Evolutionary conservation across 1,140 invertebrate species (phyloP).

Genomic region (Caenorhabditis remanei): DNA sequence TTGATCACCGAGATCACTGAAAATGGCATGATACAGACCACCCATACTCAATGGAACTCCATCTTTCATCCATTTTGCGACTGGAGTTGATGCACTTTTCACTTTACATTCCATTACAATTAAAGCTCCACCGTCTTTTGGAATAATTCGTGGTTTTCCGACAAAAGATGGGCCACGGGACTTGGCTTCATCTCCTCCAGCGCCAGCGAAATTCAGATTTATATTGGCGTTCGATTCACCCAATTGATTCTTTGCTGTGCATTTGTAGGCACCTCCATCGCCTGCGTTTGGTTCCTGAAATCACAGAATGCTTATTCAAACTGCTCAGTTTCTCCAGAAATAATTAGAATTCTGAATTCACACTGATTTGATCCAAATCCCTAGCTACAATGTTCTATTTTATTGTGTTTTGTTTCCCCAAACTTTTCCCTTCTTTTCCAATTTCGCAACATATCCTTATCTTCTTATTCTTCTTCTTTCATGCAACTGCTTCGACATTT

Average conservation of each 20-base stretch:
- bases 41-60: slow-evolving; percentile 84
- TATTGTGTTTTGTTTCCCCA: slow-evolving; percentile 19
- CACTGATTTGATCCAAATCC: background rate
- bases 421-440: background rate
- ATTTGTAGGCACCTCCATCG: slow-evolving; percentile 97
- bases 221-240: slow-evolving; percentile 99
- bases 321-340: slow-evolving; percentile 49
- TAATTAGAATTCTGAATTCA: background rate
- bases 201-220: slow-evolving; percentile 98
- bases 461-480: background rate
- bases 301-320: slow-evolving; percentile 3
- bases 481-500: background rate
- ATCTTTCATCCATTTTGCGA: slow-evolving; percentile 85
- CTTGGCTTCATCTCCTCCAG: slow-evolving; percentile 84
- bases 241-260: slow-evolving; percentile 96
- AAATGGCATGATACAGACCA: slow-evolving; percentile 89
- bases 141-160: slow-evolving; percentile 96
- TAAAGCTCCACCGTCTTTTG: slow-evolving; percentile 90
- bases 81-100: slow-evolving; percentile 90
- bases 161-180: slow-evolving; percentile 92
- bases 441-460: background rate
- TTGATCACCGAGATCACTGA: slow-evolving; percentile 88
- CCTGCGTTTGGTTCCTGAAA: slow-evolving; percentile 88
- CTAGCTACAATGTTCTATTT: background rate
- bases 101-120: slow-evolving; percentile 96